Percentiles rank a stretch among this genome's conserved stretches.
These are phyloP conservation scores for Antechinus stuartii DNA, from an alignment of 2,113 vertebrate genomes.

Conservation along the genomic window DNA sequence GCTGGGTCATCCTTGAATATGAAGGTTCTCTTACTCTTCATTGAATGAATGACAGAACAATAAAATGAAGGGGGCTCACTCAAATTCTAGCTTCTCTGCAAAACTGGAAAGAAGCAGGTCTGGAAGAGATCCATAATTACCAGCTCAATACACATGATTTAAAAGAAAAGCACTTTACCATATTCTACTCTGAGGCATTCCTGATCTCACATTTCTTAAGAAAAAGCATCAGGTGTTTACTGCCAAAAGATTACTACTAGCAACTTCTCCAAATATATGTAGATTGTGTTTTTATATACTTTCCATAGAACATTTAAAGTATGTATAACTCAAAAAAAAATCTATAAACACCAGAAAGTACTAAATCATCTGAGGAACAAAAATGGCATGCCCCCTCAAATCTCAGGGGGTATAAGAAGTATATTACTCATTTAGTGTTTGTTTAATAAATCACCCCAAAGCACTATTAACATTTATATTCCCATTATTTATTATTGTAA, in stretches of 20 bases:
- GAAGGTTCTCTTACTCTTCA: not conserved
- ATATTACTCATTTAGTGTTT: not conserved
- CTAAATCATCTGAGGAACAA: not conserved
- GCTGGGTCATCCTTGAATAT: not conserved
- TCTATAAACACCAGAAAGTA: not conserved
- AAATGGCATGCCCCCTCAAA: not conserved
- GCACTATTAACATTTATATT: not conserved
- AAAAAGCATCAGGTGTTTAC: not conserved
- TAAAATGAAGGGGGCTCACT: not conserved
- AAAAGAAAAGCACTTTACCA: not conserved
- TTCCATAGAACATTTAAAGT: not conserved
- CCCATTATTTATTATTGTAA: not conserved
- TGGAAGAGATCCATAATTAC: not conserved
- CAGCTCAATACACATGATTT: not conserved
- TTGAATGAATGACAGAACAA: not conserved
- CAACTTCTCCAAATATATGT: not conserved
- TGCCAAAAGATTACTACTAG: not conserved
- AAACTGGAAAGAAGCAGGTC: not conserved
- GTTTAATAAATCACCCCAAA: not conserved
- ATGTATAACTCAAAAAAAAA: not conserved
- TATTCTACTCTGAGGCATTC: not conserved
- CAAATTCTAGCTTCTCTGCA: not conserved
- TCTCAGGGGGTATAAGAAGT: not conserved
- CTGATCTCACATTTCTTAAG: conserved; percentile 11
- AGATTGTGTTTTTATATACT: not conserved